Conservation (phyloP, 2,113 vertebrate genomes). For the Labeo catla region DNA sequence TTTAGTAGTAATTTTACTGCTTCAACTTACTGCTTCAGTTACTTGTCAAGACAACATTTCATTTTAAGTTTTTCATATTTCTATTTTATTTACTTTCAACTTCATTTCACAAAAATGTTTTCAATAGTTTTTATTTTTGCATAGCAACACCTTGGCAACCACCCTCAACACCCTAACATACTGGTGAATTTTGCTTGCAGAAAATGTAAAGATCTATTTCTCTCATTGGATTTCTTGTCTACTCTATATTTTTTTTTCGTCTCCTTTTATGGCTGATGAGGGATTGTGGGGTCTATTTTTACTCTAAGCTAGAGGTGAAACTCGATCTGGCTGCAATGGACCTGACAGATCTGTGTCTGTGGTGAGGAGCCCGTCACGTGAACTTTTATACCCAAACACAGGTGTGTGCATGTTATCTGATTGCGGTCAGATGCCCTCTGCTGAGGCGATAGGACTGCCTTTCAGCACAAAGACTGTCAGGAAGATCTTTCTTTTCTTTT, state of each 20-base stretch:
- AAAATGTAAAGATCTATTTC: not conserved
- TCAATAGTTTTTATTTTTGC: not conserved
- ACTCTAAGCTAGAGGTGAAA: constrained; percentile 44
- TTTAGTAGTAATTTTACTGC: not conserved
- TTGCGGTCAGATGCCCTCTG: constrained; percentile 4
- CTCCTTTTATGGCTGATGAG: constrained; percentile 51
- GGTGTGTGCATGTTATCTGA: constrained; percentile 22
- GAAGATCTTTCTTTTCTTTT: not conserved
- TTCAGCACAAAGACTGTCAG: not conserved
- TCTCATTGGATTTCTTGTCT: not conserved
- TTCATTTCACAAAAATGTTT: not conserved
- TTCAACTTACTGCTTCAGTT: not conserved
- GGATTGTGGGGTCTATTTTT: constrained; percentile 52
- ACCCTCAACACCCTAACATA: not conserved
- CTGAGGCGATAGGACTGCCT: not conserved
- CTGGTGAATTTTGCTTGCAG: not conserved
- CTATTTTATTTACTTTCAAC: no score
- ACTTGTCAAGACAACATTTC: not conserved
- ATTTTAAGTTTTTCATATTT: not conserved
- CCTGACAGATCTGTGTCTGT: not conserved
- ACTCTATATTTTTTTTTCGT: not conserved
- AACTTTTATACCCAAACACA: constrained; percentile 26
- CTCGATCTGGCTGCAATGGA: constrained; percentile 10
- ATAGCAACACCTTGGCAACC: constrained; percentile 1
- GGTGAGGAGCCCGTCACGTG: not conserved